phyloP scores from a whole-genome alignment of 92 coral and sea anemone species.

The Phymanthus crucifer region DNA sequence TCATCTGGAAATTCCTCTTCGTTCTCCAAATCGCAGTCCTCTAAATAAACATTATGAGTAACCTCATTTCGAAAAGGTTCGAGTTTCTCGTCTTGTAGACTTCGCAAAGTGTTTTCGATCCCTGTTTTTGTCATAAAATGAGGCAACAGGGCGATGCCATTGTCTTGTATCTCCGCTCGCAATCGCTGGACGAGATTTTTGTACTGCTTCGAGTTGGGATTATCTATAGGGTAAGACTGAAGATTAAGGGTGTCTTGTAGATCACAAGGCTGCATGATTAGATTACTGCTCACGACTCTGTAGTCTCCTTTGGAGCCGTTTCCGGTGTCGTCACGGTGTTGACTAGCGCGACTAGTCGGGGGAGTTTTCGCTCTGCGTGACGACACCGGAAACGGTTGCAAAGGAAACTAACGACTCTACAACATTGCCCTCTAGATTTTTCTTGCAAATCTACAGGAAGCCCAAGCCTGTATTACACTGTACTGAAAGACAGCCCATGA shows the following conservation, averaged over 20 bases:
- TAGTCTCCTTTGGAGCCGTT: no score
- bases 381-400: no score
- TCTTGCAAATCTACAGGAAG: no score
- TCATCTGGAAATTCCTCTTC: background rate
- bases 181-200: conserved; percentile 10
- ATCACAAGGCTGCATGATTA: background rate
- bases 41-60: conserved; percentile 48
- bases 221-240: background rate
- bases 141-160: conserved; percentile 50
- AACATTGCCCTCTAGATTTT: no score
- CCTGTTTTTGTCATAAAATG: conserved; percentile 39
- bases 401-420: no score
- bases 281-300: background rate
- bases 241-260: conserved; percentile 14
- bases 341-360: no score
- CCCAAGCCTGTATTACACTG: no score
- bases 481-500: no score
- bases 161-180: conserved; percentile 17
- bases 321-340: no score
- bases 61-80: conserved; percentile 38
- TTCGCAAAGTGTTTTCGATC: conserved; percentile 26
- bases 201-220: background rate
- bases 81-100: conserved; percentile 11
- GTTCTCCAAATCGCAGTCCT: conserved; percentile 6
- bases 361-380: no score